phyloP scores from a whole-genome alignment of 2,888 invertebrate genomes.

The Drosophila neutralis region DNA sequence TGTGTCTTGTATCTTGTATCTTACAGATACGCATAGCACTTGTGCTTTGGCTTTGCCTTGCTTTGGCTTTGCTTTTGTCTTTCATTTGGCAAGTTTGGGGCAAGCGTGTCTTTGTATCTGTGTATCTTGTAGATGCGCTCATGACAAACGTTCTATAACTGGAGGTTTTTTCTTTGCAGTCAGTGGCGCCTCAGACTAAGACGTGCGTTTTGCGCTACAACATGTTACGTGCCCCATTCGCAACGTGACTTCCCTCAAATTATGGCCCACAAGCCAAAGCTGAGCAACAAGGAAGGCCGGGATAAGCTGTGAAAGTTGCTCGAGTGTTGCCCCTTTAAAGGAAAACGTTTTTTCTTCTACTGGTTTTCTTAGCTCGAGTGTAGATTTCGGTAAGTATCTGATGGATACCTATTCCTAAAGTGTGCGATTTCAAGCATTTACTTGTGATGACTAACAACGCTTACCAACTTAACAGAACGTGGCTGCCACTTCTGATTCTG shows the following conservation, averaged over 20 bases:
- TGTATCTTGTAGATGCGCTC: constrained; percentile 37
- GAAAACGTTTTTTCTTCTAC: background rate
- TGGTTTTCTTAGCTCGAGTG: background rate
- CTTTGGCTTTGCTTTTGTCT: constrained; percentile 31
- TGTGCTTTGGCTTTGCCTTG: constrained; percentile 40
- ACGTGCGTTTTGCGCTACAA: constrained; percentile 59
- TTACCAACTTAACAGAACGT: background rate
- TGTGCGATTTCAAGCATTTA: background rate
- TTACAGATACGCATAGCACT: constrained; percentile 66
- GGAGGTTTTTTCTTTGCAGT: constrained; percentile 46
- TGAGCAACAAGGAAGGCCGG: background rate
- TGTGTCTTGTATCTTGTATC: constrained; percentile 61
- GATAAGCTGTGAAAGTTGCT: constrained; percentile 3
- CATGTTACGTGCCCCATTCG: constrained; percentile 71
- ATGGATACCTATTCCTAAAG: background rate
- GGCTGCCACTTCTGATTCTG: background rate
- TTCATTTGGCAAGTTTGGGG: constrained; percentile 22
- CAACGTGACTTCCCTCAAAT: constrained; percentile 71
- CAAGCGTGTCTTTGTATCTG: constrained; percentile 8
- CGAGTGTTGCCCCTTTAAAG: constrained; percentile 6
- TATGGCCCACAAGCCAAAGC: constrained; percentile 49
- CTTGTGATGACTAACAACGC: background rate
- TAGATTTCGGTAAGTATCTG: background rate
- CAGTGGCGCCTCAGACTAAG: constrained; percentile 68
- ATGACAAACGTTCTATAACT: constrained; percentile 69